A percentile compares a stretch with the other conserved stretches of the same genome.
phyloP scores from a whole-genome alignment of 2,113 vertebrate species.

The Nyctereutes procyonoides region DNA sequence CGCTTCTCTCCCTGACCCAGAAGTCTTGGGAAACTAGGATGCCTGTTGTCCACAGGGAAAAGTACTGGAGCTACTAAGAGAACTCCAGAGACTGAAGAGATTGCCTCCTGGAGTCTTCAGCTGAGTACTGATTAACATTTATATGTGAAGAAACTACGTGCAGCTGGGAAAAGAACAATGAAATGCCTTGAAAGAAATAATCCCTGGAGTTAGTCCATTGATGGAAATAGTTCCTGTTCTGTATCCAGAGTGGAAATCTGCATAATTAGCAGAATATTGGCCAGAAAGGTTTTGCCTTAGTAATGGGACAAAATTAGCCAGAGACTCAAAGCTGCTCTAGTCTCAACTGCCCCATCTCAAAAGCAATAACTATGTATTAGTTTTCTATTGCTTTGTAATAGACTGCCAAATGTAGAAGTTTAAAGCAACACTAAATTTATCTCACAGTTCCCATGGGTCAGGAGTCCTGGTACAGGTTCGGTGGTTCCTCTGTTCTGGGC shows the following conservation, averaged over 20 bases:
- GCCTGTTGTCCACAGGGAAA: neutral
- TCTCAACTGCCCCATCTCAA: neutral
- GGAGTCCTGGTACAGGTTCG: neutral
- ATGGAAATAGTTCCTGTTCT: neutral
- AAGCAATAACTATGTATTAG: neutral
- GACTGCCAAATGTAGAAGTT: neutral
- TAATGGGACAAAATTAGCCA: neutral
- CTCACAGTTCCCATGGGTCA: neutral
- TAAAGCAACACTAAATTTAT: neutral
- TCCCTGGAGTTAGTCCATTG: neutral
- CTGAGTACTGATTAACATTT: neutral
- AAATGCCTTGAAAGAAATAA: conserved; percentile 21
- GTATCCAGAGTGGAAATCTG: neutral
- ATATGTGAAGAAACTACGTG: neutral
- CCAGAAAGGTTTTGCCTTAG: neutral
- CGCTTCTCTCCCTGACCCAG: neutral
- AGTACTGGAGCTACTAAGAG: neutral
- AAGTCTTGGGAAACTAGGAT: neutral
- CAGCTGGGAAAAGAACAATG: neutral
- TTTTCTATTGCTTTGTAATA: neutral
- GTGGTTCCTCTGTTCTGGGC: neutral
- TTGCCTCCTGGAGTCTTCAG: neutral
- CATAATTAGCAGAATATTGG: neutral
- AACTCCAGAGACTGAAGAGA: neutral
- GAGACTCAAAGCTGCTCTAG: neutral